Conservation (phyloP, 2,888 invertebrate genomes). For the Actias luna region DNA sequence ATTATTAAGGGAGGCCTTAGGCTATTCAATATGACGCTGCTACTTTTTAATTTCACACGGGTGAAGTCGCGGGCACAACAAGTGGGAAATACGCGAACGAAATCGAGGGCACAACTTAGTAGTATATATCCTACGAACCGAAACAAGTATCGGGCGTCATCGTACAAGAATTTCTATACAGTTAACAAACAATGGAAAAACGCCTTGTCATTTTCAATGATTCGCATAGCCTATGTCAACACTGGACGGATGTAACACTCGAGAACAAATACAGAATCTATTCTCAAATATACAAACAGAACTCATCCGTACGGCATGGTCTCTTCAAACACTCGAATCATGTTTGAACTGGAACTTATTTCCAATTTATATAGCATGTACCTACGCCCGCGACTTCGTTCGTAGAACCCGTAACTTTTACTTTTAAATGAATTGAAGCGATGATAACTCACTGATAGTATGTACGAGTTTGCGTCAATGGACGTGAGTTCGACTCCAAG, state of each 20-base stretch:
- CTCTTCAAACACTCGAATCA: neutral
- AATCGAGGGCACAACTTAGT: neutral
- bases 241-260: neutral
- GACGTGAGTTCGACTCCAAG: too few species aligned
- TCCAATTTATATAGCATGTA: neutral
- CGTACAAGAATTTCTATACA: neutral
- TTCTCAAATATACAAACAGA: neutral
- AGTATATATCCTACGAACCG: neutral
- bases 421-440: too few species aligned
- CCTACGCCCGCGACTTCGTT: too few species aligned
- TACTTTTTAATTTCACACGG: too few species aligned
- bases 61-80: too few species aligned
- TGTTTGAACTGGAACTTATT: neutral
- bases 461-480: too few species aligned
- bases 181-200: neutral
- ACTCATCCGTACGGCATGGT: neutral
- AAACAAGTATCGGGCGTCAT: neutral
- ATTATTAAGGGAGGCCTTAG: too few species aligned
- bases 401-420: too few species aligned
- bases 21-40: too few species aligned
- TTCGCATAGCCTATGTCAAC: neutral
- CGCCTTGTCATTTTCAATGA: neutral
- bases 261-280: neutral
- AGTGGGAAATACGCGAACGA: too few species aligned
- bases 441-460: too few species aligned